These are phyloP conservation scores for Leptinotarsa rubiginosa DNA, from an alignment of 2,888 invertebrate genomes.

Conservation along the genomic window DNA sequence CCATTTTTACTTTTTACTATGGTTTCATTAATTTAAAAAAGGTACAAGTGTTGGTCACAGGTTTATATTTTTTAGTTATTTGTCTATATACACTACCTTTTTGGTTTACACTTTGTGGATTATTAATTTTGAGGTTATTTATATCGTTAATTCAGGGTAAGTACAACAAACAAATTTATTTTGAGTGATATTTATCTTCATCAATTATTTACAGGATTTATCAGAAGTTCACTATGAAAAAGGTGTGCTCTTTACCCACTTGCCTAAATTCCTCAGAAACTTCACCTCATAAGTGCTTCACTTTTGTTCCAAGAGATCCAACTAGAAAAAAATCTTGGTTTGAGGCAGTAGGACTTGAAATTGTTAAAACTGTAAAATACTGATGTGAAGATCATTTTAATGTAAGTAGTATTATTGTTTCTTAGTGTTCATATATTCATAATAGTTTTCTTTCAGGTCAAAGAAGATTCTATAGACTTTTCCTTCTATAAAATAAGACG, in stretches of 20 bases:
- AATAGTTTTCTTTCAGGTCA: slow-evolving; percentile 11
- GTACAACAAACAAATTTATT: slow-evolving; percentile 7
- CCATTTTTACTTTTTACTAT: too few species aligned
- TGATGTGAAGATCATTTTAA: slow-evolving; percentile 10
- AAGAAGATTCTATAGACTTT: slow-evolving; percentile 14
- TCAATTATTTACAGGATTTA: slow-evolving; percentile 11
- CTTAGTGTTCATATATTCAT: slow-evolving; percentile 2
- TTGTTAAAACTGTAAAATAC: slow-evolving; percentile 17
- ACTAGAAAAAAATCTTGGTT: slow-evolving; percentile 11
- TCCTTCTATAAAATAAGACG: slow-evolving; percentile 2
- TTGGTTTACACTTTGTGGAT: neutral
- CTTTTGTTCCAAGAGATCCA: slow-evolving; percentile 16
- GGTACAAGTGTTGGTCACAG: neutral
- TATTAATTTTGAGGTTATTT: neutral
- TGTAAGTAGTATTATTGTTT: slow-evolving; percentile 13
- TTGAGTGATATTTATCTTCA: slow-evolving; percentile 16
- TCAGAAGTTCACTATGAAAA: slow-evolving; percentile 1
- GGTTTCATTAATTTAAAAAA: neutral
- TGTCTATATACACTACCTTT: neutral
- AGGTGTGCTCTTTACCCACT: neutral
- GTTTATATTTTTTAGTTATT: neutral
- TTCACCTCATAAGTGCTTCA: slow-evolving; percentile 4
- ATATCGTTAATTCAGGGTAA: slow-evolving; percentile 11
- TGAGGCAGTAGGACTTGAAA: slow-evolving; percentile 14
- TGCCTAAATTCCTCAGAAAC: slow-evolving; percentile 12